These are phyloP conservation scores for Drosophila kepulauana DNA, from an alignment of 1,140 invertebrate genomes.

Conservation along the genomic window DNA sequence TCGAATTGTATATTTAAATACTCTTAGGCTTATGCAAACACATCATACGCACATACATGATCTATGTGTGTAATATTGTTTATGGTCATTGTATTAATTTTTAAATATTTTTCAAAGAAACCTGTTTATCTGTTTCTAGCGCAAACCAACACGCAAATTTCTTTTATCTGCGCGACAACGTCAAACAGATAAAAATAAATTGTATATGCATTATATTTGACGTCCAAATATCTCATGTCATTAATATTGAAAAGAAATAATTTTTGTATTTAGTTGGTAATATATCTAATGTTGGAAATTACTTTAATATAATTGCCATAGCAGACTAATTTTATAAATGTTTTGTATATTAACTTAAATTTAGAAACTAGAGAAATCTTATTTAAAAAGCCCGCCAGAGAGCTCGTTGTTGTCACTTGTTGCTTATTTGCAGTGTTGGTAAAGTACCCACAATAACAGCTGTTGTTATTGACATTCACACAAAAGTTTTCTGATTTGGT, in stretches of 20 bases:
- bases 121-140: constrained; percentile 56
- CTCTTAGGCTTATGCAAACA: neutral
- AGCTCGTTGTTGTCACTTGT: constrained; percentile 22
- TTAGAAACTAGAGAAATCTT: too few relatives aligned
- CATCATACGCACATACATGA: neutral
- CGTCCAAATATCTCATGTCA: constrained; percentile 37
- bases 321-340: too few relatives aligned
- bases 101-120: constrained; percentile 50
- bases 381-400: constrained; percentile 55
- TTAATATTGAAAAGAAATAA: constrained; percentile 47
- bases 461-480: constrained; percentile 41
- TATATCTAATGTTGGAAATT: neutral
- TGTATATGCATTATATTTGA: constrained; percentile 51
- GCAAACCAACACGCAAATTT: constrained; percentile 65
- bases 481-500: constrained; percentile 5
- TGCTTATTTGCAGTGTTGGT: constrained; percentile 15
- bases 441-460: neutral
- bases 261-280: constrained; percentile 33
- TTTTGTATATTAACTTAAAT: too few relatives aligned
- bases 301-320: constrained; percentile 3
- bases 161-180: constrained; percentile 67
- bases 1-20: constrained; percentile 17
- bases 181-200: constrained; percentile 66
- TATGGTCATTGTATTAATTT: constrained; percentile 54
- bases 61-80: constrained; percentile 11